Conservation (phyloP, 2,113 vertebrate genomes). For the Columbina picui region DNA sequence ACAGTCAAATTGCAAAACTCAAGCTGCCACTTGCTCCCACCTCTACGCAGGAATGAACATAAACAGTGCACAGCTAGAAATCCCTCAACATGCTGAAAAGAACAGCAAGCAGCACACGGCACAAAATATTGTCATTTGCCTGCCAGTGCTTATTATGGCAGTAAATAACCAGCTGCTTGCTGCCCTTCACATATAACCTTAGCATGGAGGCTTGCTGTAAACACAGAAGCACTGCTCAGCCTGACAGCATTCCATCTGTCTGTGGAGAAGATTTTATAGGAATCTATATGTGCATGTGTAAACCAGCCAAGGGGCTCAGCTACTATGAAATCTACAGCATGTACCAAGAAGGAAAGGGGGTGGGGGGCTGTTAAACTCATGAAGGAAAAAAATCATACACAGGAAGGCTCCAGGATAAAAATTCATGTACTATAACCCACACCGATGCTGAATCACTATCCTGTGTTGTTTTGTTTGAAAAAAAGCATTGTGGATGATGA, state of each 20-base stretch:
- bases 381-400: neutral
- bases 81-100: neutral
- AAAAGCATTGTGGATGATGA: neutral
- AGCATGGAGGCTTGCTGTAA: neutral
- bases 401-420: neutral
- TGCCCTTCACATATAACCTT: neutral
- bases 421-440: neutral
- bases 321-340: neutral
- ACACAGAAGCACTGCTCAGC: neutral
- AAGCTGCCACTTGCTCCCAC: neutral
- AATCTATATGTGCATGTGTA: rapidly evolving
- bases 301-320: neutral
- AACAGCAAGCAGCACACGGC: neutral
- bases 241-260: neutral
- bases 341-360: neutral
- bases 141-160: neutral
- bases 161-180: conserved; percentile 13
- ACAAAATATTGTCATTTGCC: neutral
- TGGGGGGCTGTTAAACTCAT: neutral
- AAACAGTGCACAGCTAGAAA: neutral
- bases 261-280: neutral
- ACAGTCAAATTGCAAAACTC: neutral
- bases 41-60: neutral
- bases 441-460: conserved; percentile 45
- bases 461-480: neutral